Evolutionary conservation across 2,113 vertebrate species (phyloP), one percentile per base, ranked within the genome.

Genomic region (Alouatta palliata): DNA sequence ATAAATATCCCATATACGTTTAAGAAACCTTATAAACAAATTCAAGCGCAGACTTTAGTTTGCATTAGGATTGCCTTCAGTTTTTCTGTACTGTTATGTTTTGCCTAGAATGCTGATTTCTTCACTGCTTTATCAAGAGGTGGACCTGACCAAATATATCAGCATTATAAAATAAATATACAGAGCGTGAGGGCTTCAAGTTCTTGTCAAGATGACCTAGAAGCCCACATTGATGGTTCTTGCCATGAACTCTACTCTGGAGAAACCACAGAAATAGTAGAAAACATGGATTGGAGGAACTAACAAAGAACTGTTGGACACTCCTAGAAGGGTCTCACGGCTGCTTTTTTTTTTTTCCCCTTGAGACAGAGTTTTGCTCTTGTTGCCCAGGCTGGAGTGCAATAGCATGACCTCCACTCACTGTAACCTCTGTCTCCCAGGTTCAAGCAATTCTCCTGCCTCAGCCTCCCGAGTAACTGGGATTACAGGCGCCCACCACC

Each of bases 31-130:
- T 58, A 37, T 19, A 56, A 90, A 70, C 43, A 96, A 92, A 87
- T 64, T 92, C 70, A 90, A 80, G 68, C 64, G 49, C 75, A 90
- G 84, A 61, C n/a, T 75, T 94, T 76, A 73, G 87, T 92, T 95
- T 76, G 47, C 20, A 13, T 86, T 71, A 91, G 25, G 66, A 58
- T 37, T 82, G 35, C 58, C 58, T 77, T 94, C 58, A 58, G n/a
- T 79, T 91, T 97, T 97, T 81, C 58, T 37, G 35, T 61, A 35
- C 40, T 81, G 25, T 43, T 68, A 27, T 86, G 68, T 93, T 97
- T 97, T 91, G 68, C 58, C 52, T 84, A 40, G 54, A 80, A 71
- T 92, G 79, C 47, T 32, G 66, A 94, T 64, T 75, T 82, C 30
- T 58, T 37, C 75, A 52, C 58, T 77, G 61, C 16, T n/a, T 95